Evolutionary conservation across 1,140 invertebrate species (phyloP).

Genomic region (Nasonia vitripennis): DNA sequence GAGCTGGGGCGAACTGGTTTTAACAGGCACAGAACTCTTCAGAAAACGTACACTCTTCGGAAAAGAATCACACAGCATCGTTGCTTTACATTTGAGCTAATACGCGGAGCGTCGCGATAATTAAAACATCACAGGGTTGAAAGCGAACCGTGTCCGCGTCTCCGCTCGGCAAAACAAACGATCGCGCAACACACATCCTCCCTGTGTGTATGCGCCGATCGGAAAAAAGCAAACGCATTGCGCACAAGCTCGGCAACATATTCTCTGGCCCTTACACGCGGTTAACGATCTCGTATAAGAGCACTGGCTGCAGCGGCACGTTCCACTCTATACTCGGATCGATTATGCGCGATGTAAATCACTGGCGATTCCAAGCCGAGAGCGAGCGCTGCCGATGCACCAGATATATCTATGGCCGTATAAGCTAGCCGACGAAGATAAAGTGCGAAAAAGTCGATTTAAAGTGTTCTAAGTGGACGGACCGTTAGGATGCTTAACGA

Average conservation of each 20-base stretch:
- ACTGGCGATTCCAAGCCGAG: not conserved
- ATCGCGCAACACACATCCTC: not conserved
- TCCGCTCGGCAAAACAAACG: not conserved
- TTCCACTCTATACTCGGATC: not conserved
- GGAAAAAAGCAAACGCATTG: not conserved
- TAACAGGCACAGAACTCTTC: not conserved
- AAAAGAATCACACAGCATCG: too few species aligned
- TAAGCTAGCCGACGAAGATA: not conserved
- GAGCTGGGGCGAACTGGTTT: not conserved
- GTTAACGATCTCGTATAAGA: slow-evolving; percentile 18
- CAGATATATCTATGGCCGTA: not conserved
- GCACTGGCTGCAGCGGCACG: not conserved
- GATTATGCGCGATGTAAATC: slow-evolving; percentile 13
- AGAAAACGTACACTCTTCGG: too few species aligned
- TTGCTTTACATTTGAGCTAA: too few species aligned
- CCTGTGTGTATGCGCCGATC: not conserved
- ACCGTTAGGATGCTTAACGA: not conserved
- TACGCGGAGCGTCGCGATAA: too few species aligned
- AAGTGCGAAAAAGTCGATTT: slow-evolving; percentile 3
- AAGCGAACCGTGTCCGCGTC: not conserved
- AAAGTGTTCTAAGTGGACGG: slow-evolving; percentile 3
- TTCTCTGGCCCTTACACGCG: not conserved
- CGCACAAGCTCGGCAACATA: not conserved
- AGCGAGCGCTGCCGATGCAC: not conserved
- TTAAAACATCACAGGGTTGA: not conserved